Percentiles rank a stretch among this genome's conserved stretches.
Conservation (phyloP, 2,888 invertebrate species). For the Acrobasis suavella region DNA sequence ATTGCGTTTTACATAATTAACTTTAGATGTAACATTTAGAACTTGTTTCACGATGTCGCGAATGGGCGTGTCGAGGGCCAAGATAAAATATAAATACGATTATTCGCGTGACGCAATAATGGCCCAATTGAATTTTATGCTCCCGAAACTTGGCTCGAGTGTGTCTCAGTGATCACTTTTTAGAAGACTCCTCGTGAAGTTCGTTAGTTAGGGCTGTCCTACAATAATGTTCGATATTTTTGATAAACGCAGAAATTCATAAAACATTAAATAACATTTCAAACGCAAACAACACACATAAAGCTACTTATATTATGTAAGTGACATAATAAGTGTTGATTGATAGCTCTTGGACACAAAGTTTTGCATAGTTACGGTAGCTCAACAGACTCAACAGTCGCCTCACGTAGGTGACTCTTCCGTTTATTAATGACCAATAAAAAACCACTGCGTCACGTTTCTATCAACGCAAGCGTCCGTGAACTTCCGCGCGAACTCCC, state of each 20-base stretch:
- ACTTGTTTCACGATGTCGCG: slow-evolving; percentile 28
- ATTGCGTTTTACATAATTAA: slow-evolving; percentile 27
- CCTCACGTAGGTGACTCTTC: slow-evolving; percentile 25
- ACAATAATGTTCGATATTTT: not conserved
- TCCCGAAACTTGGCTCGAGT: slow-evolving; percentile 34
- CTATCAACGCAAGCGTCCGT: slow-evolving; percentile 54
- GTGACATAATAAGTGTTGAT: not conserved
- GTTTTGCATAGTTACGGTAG: not conserved
- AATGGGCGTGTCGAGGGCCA: slow-evolving; percentile 46
- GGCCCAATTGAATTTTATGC: slow-evolving; percentile 40
- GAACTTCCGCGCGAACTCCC: slow-evolving; percentile 74
- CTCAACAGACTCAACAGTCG: slow-evolving; percentile 10
- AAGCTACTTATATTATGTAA: too few relatives aligned
- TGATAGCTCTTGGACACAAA: not conserved
- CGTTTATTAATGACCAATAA: slow-evolving; percentile 42
- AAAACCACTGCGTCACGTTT: slow-evolving; percentile 44
- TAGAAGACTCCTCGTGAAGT: not conserved
- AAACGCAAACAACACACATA: too few relatives aligned
- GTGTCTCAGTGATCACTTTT: not conserved
- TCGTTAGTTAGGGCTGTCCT: slow-evolving; percentile 3
- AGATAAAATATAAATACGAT: slow-evolving; percentile 41
- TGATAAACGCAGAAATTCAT: not conserved
- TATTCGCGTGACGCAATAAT: slow-evolving; percentile 39
- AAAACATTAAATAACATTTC: not conserved
- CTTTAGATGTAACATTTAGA: slow-evolving; percentile 21